phyloP scores from a whole-genome alignment of 2,888 invertebrate species.

The Metallyticus violacea region DNA sequence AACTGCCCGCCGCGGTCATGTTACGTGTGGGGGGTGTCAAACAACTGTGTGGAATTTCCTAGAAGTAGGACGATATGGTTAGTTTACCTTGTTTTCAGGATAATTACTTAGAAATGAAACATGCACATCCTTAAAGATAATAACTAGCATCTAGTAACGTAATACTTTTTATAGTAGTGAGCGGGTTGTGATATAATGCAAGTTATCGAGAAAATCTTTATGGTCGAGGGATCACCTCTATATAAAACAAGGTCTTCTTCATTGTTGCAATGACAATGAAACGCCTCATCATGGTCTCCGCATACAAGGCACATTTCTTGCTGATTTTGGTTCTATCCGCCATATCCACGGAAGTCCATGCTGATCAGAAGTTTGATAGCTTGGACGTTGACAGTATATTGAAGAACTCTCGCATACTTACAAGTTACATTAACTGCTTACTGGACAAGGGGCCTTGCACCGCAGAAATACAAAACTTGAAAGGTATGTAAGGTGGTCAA shows the following conservation, averaged over 20 bases:
- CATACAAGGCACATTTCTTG: background rate
- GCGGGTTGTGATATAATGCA: background rate
- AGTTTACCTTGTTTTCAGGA: too few relatives aligned
- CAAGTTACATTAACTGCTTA: background rate
- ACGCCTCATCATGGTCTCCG: background rate
- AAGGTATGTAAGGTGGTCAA: too few relatives aligned
- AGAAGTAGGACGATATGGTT: too few relatives aligned
- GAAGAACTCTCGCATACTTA: background rate
- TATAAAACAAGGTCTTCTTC: background rate
- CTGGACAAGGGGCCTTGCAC: background rate
- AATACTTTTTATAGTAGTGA: background rate
- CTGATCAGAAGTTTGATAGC: background rate
- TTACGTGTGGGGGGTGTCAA: too few relatives aligned
- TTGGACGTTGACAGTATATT: background rate
- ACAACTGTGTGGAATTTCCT: too few relatives aligned
- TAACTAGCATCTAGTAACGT: background rate
- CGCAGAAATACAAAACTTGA: background rate
- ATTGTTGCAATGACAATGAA: background rate
- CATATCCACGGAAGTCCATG: background rate
- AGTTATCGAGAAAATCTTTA: background rate
- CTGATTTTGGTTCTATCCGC: background rate
- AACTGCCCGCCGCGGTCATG: too few relatives aligned
- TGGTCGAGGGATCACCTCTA: background rate
- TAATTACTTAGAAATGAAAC: background rate
- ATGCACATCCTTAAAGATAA: background rate